A percentile compares a stretch with the other conserved stretches of the same genome.
Conservation (phyloP, 2,888 invertebrate species). For the Apotomis capreana region DNA sequence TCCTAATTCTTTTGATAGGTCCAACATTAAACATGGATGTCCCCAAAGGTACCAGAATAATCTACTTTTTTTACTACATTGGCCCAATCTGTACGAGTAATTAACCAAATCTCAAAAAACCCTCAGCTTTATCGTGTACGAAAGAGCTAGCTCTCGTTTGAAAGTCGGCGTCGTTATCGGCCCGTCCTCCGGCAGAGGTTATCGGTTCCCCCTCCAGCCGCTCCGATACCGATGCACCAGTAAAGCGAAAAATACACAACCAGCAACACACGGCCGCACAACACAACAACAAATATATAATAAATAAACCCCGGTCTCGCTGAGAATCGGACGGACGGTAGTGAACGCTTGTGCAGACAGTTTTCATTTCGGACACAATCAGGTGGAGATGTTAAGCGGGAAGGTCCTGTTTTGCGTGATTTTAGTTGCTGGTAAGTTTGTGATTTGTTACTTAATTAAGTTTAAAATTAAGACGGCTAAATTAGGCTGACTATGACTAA, state of each 20-base stretch:
- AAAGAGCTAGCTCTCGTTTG: conserved; percentile 74
- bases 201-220: conserved; percentile 64
- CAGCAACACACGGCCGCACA: conserved; percentile 56
- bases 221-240: conserved; percentile 68
- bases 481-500: background rate
- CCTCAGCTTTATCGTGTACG: conserved; percentile 53
- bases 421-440: conserved; percentile 71
- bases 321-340: conserved; percentile 33
- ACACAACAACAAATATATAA: conserved; percentile 48
- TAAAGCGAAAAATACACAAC: conserved; percentile 66
- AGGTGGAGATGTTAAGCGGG: conserved; percentile 77
- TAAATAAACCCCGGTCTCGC: conserved; percentile 29
- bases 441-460: background rate
- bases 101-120: conserved; percentile 36
- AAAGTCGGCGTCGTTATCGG: conserved; percentile 70
- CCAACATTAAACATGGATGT: too few relatives aligned
- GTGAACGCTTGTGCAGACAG: conserved; percentile 52
- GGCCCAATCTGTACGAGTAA: too few relatives aligned
- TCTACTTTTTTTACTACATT: too few relatives aligned
- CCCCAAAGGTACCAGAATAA: too few relatives aligned
- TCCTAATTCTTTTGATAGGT: too few relatives aligned
- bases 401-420: conserved; percentile 70
- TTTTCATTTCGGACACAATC: conserved; percentile 59
- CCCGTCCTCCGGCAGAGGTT: conserved; percentile 76
- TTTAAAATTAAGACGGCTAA: background rate